Base-by-base conservation (phyloP, 2,888 invertebrate genomes). In the Thecocarcelia acutangulata region DNA sequence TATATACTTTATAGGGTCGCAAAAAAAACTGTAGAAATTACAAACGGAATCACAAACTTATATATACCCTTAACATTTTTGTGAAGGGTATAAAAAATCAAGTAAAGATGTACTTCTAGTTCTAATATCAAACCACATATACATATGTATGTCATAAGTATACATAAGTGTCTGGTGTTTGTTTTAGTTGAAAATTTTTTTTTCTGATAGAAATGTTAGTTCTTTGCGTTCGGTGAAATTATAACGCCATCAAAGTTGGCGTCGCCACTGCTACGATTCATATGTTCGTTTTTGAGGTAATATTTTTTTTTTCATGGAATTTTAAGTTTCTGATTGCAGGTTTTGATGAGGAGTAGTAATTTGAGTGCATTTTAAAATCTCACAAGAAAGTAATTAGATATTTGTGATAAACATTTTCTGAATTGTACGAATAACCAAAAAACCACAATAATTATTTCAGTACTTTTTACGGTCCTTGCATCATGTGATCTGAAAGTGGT, bases 151-250 rank as follows among this genome's bases (percentile, higher is more conserved):
- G n/a, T n/a, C n/a, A n/a, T n/a, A n/a, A n/a, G n/a, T n/a, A 8
- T 33, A 12, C 42, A 28, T 28, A 42, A 58, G 58, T 74, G 74
- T 75, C 74, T 75, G 58, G 50, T 50, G 58, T 58, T 42, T 66
- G 17, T 24, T 2, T 64, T 74, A 61, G 21, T 9, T 64, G 17
- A 17, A 54, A n/a, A 12, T 15, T 46, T 46, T 56, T 12, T 58
- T 54, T 58, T 69, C n/a, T n/a, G n/a, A n/a, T 58, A 69, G 69
- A 69, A 69, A 69, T 21, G 15, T 11, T 69, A 46, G 21, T 17
- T 52, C 58, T 33, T 11, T 37, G 48, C 12, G 44, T 21, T 58
- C 28, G 13, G 21, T 46, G n/a, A 46, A 56, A 33, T 69, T 19
- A 68, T 58, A 58, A 58, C 46, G 46, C 33, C 33, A 19, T 58